phyloP scores from a whole-genome alignment of 2,797 vertebrate species.

The Hapalemur alaotrensis region DNA sequence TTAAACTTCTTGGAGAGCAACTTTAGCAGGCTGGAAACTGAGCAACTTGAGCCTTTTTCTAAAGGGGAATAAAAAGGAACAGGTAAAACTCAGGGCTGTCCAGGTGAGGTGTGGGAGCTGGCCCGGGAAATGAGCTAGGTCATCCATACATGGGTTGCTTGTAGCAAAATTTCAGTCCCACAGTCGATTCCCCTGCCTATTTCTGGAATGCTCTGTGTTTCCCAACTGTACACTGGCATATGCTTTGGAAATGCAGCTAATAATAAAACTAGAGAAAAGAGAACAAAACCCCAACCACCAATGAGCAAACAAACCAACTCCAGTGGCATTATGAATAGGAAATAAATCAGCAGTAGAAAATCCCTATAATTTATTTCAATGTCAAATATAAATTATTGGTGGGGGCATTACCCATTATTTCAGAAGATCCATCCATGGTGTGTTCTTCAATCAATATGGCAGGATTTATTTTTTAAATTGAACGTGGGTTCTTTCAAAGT shows the following conservation, averaged over 20 bases:
- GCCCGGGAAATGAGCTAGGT: background rate
- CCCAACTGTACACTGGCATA: constrained; percentile 58
- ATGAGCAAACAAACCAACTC: background rate
- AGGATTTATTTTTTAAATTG: background rate
- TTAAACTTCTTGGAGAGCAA: background rate
- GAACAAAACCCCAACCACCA: background rate
- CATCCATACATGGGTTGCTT: constrained; percentile 65
- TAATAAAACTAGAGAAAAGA: constrained; percentile 49
- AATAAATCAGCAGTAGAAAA: background rate
- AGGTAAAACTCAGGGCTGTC: background rate
- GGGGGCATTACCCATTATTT: background rate
- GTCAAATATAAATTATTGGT: background rate
- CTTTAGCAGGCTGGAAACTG: background rate
- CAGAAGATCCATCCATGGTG: background rate
- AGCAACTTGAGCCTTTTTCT: background rate
- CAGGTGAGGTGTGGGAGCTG: constrained; percentile 6
- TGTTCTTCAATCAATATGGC: background rate
- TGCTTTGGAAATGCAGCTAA: constrained; percentile 57
- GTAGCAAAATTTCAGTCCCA: constrained; percentile 18
- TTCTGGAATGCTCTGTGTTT: constrained; percentile 68
- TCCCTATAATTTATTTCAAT: background rate
- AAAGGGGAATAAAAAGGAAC: background rate
- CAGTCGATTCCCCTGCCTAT: constrained; percentile 43
- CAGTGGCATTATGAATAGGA: background rate
- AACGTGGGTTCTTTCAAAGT: constrained; percentile 1